phyloP scores from a whole-genome alignment of 2,797 vertebrate species.

The Decapterus maruadsi region DNA sequence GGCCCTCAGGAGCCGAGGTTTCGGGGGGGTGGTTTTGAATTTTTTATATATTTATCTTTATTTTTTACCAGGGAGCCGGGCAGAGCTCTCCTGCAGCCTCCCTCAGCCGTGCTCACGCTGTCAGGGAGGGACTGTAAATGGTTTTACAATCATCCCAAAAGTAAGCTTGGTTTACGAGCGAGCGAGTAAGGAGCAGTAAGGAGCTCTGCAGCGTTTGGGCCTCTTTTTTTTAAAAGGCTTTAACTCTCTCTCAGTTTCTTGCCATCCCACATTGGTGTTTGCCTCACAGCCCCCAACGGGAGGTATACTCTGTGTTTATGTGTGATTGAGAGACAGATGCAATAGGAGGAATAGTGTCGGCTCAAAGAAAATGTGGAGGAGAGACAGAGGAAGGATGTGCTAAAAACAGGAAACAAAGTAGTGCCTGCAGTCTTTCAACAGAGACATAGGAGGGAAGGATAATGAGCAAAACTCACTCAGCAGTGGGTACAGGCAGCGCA shows the following conservation, averaged over 20 bases:
- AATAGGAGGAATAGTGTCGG: conserved; percentile 20
- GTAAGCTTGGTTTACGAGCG: conserved; percentile 76
- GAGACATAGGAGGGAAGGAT: conserved; percentile 55
- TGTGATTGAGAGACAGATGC: conserved; percentile 21
- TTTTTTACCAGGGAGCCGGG: conserved; percentile 15
- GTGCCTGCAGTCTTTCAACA: conserved; percentile 54
- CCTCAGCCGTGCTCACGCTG: conserved; percentile 20
- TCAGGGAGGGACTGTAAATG: conserved; percentile 63
- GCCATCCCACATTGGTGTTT: conserved; percentile 32
- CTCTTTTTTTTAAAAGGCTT: conserved; percentile 42
- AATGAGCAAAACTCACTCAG: conserved; percentile 77
- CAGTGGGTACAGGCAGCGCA: conserved; percentile 49
- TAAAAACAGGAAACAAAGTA: conserved; percentile 52
- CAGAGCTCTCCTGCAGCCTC: conserved; percentile 44
- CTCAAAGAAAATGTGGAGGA: conserved; percentile 19
- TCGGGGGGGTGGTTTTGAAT: background rate
- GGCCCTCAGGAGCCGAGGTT: conserved; percentile 39
- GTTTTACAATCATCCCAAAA: conserved; percentile 70
- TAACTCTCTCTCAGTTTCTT: conserved; percentile 44
- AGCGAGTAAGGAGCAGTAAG: conserved; percentile 41
- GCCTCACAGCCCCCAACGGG: conserved; percentile 37
- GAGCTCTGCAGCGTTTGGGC: conserved; percentile 36
- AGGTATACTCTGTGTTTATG: conserved; percentile 13
- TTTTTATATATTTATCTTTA: conserved; percentile 34
- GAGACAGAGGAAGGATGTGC: conserved; percentile 27